A percentile compares a stretch with the other conserved stretches of the same genome.
phyloP scores from a whole-genome alignment of 2,888 invertebrate genomes.

The Pristionchus japonicus region DNA sequence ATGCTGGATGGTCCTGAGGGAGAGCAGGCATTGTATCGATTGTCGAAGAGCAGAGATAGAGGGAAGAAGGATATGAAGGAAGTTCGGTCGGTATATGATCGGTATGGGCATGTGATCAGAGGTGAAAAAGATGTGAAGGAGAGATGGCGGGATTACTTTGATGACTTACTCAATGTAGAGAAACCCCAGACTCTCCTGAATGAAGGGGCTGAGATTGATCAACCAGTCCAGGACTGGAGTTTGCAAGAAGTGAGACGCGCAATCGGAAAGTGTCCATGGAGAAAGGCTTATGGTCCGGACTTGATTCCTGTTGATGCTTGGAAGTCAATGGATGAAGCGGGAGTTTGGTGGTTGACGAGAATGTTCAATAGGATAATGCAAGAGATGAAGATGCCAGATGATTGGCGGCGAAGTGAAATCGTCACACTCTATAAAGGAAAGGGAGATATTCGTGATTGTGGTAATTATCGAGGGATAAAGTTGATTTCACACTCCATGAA shows the following conservation, averaged over 20 bases:
- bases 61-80: not conserved
- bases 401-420: not conserved
- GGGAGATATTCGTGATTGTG: not conserved
- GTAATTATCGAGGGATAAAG: not conserved
- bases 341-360: too few species aligned
- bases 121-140: not conserved
- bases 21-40: not conserved
- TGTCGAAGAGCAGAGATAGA: not conserved
- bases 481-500: not conserved
- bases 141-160: constrained; percentile 2
- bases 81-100: not conserved
- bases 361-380: too few species aligned
- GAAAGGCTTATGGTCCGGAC: too few species aligned
- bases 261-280: too few species aligned
- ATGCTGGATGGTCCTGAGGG: not conserved
- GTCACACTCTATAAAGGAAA: too few species aligned
- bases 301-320: too few species aligned
- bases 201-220: not conserved
- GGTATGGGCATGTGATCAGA: not conserved
- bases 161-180: not conserved
- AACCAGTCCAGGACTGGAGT: not conserved
- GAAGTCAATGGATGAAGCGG: too few species aligned
- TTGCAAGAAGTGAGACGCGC: not conserved
- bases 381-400: not conserved
- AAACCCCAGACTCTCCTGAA: not conserved